Percentiles rank a stretch among this genome's conserved stretches.
Conservation (phyloP, 92 coral and sea anemone genomes). For the Porites divaricata region DNA sequence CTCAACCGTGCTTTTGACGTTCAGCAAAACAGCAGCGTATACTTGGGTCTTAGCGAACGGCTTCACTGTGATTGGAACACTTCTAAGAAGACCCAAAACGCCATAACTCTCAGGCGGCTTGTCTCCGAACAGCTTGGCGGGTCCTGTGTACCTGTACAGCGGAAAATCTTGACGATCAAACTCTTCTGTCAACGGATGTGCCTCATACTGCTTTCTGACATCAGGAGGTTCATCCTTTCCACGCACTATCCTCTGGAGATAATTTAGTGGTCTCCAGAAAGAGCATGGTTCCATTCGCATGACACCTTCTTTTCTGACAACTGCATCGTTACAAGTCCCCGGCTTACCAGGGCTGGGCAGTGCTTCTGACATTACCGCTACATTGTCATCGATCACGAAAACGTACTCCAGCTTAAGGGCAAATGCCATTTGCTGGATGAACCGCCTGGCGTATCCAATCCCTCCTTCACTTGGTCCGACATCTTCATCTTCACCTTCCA, state of each 20-base stretch:
- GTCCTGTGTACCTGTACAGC: constrained; percentile 49
- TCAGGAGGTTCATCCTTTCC: constrained; percentile 10
- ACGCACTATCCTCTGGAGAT: constrained; percentile 25
- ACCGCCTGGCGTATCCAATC: constrained; percentile 44
- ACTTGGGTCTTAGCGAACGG: constrained; percentile 49
- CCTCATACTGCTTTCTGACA: background rate
- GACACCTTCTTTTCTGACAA: constrained; percentile 29
- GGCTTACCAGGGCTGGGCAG: background rate
- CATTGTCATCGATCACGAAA: constrained; percentile 49
- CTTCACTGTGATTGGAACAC: constrained; percentile 20
- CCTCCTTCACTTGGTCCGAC: constrained; percentile 46
- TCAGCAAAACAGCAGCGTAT: constrained; percentile 46
- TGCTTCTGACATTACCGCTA: constrained; percentile 48
- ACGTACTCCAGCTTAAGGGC: constrained; percentile 40
- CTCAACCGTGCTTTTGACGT: constrained; percentile 52
- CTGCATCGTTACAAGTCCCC: background rate
- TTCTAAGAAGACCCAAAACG: constrained; percentile 33
- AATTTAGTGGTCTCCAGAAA: constrained; percentile 27
- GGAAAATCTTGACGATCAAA: constrained; percentile 19
- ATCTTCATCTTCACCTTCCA: background rate
- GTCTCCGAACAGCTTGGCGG: constrained; percentile 32
- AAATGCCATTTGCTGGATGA: constrained; percentile 38
- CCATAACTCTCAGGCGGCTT: constrained; percentile 36
- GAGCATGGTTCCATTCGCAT: constrained; percentile 44
- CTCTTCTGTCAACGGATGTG: constrained; percentile 23